Percentiles rank a stretch among this genome's conserved stretches.
phyloP scores from a whole-genome alignment of 2,113 vertebrate species.

The Vulpes lagopus region DNA sequence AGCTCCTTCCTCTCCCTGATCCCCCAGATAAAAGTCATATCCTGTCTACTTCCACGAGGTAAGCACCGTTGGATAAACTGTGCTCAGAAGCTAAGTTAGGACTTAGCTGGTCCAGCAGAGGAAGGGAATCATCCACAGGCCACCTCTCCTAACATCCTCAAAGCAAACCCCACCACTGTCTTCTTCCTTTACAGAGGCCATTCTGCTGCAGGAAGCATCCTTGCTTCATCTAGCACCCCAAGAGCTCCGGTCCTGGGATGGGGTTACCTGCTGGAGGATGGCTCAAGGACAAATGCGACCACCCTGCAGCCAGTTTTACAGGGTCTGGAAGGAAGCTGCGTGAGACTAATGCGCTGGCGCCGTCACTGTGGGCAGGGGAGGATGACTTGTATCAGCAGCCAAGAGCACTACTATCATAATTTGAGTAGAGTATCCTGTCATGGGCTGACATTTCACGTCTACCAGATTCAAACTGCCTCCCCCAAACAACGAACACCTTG shows the following conservation, averaged over 20 bases:
- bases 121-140: slow-evolving; percentile 59
- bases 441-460: background rate
- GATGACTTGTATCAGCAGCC: rapidly evolving
- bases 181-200: slow-evolving; percentile 52
- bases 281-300: background rate
- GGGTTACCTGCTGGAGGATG: rapidly evolving
- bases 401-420: background rate
- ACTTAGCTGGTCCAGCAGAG: slow-evolving; percentile 50
- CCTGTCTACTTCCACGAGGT: slow-evolving; percentile 53
- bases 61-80: slow-evolving; percentile 59
- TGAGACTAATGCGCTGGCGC: rapidly evolving
- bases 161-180: slow-evolving; percentile 54
- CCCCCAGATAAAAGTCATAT: slow-evolving; percentile 44
- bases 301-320: rapidly evolving
- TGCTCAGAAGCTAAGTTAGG: slow-evolving; percentile 47
- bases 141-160: slow-evolving; percentile 66
- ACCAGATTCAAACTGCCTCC: background rate
- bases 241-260: background rate
- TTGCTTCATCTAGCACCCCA: background rate
- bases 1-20: background rate
- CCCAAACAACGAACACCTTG: background rate
- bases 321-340: background rate
- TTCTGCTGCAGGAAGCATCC: background rate
- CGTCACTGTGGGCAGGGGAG: rapidly evolving
- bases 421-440: background rate